Conservation (phyloP, 2,797 vertebrate species). For the Oreonectes daqikongensis region DNA sequence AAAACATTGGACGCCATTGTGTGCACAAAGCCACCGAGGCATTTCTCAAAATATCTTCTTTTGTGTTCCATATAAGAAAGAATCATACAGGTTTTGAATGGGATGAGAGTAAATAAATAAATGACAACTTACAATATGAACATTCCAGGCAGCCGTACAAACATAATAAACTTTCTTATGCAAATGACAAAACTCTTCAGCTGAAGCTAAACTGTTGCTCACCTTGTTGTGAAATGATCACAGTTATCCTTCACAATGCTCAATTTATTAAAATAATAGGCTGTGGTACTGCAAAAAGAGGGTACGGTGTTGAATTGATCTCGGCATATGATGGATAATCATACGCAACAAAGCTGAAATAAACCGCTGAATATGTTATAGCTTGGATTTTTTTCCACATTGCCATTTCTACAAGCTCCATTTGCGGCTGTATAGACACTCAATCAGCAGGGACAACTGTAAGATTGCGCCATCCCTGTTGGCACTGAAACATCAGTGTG, state of each 20-base stretch:
- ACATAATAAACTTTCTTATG: background rate
- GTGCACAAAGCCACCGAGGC: no score
- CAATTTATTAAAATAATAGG: slow-evolving; percentile 12
- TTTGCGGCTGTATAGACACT: slow-evolving; percentile 47
- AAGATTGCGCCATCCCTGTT: slow-evolving; percentile 46
- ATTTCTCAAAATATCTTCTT: no score
- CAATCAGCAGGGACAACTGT: slow-evolving; percentile 44
- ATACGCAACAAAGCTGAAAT: slow-evolving; percentile 40
- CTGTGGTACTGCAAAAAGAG: slow-evolving; percentile 19
- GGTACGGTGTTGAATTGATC: slow-evolving; percentile 6
- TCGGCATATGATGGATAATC: slow-evolving; percentile 47
- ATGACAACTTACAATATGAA: background rate
- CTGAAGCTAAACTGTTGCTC: slow-evolving; percentile 28
- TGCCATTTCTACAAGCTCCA: slow-evolving; percentile 47
- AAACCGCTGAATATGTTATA: slow-evolving; percentile 38
- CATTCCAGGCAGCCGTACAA: background rate
- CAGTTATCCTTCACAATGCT: slow-evolving; percentile 16
- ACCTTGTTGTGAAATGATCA: slow-evolving; percentile 14
- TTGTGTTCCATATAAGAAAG: no score
- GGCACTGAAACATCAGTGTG: slow-evolving; percentile 42
- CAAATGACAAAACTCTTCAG: background rate
- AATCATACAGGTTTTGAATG: no score
- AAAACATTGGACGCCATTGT: no score
- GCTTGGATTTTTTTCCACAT: slow-evolving; percentile 24
- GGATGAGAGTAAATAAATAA: no score